These are phyloP conservation scores for Mareca strepera DNA, from an alignment of 2,797 vertebrate species.

Conservation along the genomic window DNA sequence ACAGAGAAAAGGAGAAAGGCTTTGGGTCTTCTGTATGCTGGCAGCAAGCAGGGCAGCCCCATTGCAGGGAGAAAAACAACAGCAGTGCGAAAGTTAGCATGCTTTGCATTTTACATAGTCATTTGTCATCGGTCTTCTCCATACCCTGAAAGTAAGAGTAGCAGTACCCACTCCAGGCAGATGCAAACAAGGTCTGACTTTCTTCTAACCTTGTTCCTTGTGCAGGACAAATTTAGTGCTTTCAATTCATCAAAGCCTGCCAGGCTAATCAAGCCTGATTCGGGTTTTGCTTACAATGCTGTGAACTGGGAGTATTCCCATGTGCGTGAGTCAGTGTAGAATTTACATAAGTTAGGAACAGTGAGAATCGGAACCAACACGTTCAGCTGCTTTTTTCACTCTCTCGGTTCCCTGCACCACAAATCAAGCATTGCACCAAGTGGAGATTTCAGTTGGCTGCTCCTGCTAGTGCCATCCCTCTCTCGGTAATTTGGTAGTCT, in stretches of 20 bases:
- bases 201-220: conserved; percentile 56
- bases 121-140: neutral
- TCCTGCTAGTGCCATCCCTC: neutral
- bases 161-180: neutral
- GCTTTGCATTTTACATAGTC: neutral
- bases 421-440: neutral
- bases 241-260: conserved; percentile 59
- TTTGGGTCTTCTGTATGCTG: neutral
- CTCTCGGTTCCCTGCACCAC: neutral
- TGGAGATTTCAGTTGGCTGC: conserved; percentile 27
- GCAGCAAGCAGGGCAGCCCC: neutral
- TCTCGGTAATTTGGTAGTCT: conserved; percentile 31
- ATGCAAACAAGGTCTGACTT: conserved; percentile 30
- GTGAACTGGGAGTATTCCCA: conserved; percentile 1
- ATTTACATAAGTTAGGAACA: conserved; percentile 31
- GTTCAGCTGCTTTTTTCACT: neutral
- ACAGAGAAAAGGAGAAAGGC: neutral
- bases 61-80: neutral
- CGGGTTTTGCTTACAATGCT: conserved; percentile 49
- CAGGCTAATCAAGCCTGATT: conserved; percentile 62
- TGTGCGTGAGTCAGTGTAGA: neutral
- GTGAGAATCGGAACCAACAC: neutral
- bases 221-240: conserved; percentile 30
- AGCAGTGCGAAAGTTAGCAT: neutral
- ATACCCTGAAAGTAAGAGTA: neutral